Conservation (phyloP, 2,797 vertebrate species). For the Manis crassicaudata region DNA sequence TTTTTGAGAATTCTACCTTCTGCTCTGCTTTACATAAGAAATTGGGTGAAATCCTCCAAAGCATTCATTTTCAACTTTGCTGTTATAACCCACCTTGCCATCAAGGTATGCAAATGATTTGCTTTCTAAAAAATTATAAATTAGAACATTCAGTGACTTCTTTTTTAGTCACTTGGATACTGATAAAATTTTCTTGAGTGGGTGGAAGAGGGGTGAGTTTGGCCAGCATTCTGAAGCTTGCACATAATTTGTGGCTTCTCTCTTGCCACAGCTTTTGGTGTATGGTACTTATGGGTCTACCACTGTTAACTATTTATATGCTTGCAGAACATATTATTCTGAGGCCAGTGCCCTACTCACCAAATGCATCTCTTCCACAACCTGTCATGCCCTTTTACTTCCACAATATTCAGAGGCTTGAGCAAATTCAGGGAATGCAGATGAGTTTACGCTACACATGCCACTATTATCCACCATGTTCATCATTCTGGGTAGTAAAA, state of each 20-base stretch:
- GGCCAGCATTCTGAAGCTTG: neutral
- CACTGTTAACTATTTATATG: neutral
- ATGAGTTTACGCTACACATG: rapidly evolving
- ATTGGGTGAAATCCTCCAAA: constrained; percentile 52
- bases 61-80: constrained; percentile 41
- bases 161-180: neutral
- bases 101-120: constrained; percentile 57
- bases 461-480: neutral
- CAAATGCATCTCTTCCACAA: neutral
- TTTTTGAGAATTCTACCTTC: constrained; percentile 70
- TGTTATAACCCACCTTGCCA: constrained; percentile 53
- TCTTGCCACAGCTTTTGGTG: neutral
- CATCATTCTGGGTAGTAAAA: neutral
- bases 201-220: neutral
- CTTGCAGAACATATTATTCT: neutral
- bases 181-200: constrained; percentile 20
- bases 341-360: neutral
- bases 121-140: constrained; percentile 44
- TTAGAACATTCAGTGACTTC: neutral
- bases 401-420: neutral
- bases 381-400: neutral
- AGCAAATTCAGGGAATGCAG: neutral
- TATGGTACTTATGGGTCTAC: neutral
- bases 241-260: neutral
- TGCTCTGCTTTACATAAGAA: constrained; percentile 70